A percentile compares a stretch with the other conserved stretches of the same genome.
These are phyloP conservation scores for Stegastes partitus DNA, from an alignment of 2,113 vertebrate species.

Conservation along the genomic window DNA sequence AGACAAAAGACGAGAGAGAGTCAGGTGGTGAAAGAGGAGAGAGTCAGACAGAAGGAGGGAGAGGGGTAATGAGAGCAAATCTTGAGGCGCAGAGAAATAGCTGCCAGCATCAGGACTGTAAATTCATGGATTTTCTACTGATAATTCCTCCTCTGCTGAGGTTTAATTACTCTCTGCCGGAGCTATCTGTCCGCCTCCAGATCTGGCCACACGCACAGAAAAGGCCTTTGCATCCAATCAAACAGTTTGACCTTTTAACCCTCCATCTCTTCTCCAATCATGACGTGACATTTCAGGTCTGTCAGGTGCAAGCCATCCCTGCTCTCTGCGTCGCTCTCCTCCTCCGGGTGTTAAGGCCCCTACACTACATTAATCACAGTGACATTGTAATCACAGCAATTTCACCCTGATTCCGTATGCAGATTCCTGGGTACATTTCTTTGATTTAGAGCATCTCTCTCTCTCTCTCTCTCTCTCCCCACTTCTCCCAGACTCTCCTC, in stretches of 20 bases:
- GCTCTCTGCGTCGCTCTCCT: constrained; percentile 16
- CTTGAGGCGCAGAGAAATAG: constrained; percentile 6
- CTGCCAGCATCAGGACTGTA: constrained; percentile 47
- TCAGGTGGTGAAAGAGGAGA: constrained; percentile 32
- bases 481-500: constrained; percentile 45
- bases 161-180: constrained; percentile 70
- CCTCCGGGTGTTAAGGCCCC: constrained; percentile 14
- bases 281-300: constrained; percentile 70
- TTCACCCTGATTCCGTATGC: constrained; percentile 56
- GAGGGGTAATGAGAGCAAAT: constrained; percentile 19
- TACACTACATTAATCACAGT: constrained; percentile 64
- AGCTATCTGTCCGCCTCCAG: constrained; percentile 52
- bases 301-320: constrained; percentile 54
- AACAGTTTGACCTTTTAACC: constrained; percentile 73
- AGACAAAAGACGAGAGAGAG: constrained; percentile 35
- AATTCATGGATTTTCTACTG: constrained; percentile 53
- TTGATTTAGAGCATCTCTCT: constrained; percentile 53
- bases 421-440: constrained; percentile 60
- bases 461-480: constrained; percentile 4
- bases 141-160: constrained; percentile 58
- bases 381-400: constrained; percentile 69
- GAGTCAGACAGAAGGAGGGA: background rate
- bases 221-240: constrained; percentile 69
- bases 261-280: constrained; percentile 61
- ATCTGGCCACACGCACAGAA: constrained; percentile 25